Conservation (phyloP, 2,888 invertebrate genomes). For the Lathronympha strigana region DNA sequence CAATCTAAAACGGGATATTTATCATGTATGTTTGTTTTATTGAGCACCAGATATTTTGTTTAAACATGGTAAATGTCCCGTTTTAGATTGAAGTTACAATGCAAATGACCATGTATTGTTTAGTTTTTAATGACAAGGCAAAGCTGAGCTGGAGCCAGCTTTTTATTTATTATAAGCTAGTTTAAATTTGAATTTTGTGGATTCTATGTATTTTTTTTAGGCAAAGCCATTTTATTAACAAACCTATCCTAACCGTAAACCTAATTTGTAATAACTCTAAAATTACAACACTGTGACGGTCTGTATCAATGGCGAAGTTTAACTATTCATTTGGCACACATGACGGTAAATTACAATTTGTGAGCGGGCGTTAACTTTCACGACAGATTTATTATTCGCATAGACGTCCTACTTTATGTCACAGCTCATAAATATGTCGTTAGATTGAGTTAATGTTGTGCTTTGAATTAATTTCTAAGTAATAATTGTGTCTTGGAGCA, state of each 20-base stretch:
- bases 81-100: too few relatives aligned
- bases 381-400: constrained; percentile 78
- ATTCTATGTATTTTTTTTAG: too few relatives aligned
- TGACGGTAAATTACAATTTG: constrained; percentile 78
- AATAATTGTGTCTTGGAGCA: constrained; percentile 57
- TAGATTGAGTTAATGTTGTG: constrained; percentile 72
- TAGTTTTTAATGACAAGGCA: too few relatives aligned
- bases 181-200: too few relatives aligned
- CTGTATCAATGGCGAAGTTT: constrained; percentile 31
- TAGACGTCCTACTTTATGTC: constrained; percentile 77
- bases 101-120: too few relatives aligned
- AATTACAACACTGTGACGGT: constrained; percentile 5
- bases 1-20: too few relatives aligned
- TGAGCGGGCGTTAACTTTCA: constrained; percentile 70
- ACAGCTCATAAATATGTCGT: constrained; percentile 79
- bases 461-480: constrained; percentile 67
- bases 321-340: constrained; percentile 63
- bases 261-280: constrained; percentile 2
- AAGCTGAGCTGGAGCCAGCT: too few relatives aligned
- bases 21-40: too few relatives aligned
- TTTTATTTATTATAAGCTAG: too few relatives aligned
- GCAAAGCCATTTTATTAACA: too few relatives aligned
- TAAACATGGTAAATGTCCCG: too few relatives aligned
- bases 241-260: not conserved
- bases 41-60: too few relatives aligned